Evolutionary conservation across 2,113 vertebrate genomes (phyloP).

Genomic region (Rhodinocichla rosea): DNA sequence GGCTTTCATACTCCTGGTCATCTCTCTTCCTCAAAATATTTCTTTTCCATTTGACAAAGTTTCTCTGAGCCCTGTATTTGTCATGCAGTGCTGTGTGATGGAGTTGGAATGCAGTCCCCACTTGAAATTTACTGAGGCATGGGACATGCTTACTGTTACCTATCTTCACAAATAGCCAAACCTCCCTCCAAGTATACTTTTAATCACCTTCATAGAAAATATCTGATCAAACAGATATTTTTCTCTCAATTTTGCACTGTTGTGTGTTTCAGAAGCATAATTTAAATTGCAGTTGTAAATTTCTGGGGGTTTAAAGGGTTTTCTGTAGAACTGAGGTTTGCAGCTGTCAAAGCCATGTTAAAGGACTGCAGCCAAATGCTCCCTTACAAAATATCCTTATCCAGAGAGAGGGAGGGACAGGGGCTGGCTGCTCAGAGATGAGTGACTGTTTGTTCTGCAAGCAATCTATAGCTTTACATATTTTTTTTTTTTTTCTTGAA

Average conservation of each 20-base stretch:
- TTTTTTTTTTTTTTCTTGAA: background rate
- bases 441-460: background rate
- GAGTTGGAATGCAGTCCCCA: background rate
- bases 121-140: background rate
- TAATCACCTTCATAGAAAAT: background rate
- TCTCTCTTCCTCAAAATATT: background rate
- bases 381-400: background rate
- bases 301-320: background rate
- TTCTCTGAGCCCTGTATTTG: background rate
- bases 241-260: background rate
- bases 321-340: background rate
- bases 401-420: background rate
- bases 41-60: background rate
- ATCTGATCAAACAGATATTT: background rate
- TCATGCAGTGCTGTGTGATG: background rate
- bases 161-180: background rate
- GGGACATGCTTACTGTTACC: background rate
- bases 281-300: background rate
- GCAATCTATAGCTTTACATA: background rate
- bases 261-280: background rate
- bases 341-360: background rate
- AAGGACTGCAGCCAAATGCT: background rate
- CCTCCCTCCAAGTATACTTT: background rate
- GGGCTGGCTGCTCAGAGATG: background rate
- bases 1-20: background rate